Evolutionary conservation across 1,140 invertebrate species (phyloP).

Genomic region (Kradibia gibbosae): DNA sequence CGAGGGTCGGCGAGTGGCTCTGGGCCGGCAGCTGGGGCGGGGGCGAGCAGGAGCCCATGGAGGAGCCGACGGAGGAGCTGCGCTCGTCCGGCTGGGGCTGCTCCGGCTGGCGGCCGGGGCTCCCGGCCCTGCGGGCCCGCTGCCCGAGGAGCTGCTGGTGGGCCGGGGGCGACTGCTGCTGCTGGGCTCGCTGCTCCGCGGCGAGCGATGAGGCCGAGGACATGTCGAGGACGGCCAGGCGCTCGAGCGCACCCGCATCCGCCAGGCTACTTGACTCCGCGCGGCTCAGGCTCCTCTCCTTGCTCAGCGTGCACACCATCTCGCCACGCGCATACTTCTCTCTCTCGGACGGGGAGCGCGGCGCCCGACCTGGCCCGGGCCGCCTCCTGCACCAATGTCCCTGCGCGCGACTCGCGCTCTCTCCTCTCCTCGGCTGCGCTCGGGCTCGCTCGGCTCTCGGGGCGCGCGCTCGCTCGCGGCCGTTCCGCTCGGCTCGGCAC

Average conservation of each 20-base stretch:
- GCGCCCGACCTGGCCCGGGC: constrained; percentile 21
- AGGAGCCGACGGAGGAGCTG: constrained; percentile 70
- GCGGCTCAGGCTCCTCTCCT: constrained; percentile 54
- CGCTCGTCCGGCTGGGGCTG: constrained; percentile 56
- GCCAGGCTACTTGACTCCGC: constrained; percentile 50
- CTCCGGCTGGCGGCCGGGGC: constrained; percentile 1
- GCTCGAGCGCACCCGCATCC: constrained; percentile 55
- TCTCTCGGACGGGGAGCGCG: constrained; percentile 54
- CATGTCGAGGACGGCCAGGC: constrained; percentile 59
- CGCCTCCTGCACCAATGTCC: constrained; percentile 28
- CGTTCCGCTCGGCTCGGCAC: constrained; percentile 32
- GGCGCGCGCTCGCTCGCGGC: constrained; percentile 2
- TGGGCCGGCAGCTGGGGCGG: constrained; percentile 58
- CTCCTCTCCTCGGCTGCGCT: not conserved
- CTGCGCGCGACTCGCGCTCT: not conserved
- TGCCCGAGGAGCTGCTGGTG: constrained; percentile 18
- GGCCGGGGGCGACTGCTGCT: constrained; percentile 59
- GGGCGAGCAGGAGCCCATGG: constrained; percentile 69
- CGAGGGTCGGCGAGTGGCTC: constrained; percentile 66
- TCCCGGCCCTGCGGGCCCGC: not conserved
- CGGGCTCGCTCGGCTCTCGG: not conserved
- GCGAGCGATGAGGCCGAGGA: constrained; percentile 53
- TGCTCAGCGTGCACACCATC: constrained; percentile 72
- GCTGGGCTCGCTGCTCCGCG: constrained; percentile 55
- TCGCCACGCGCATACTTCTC: constrained; percentile 70